These are phyloP conservation scores for Platichthys flesus DNA, from an alignment of 2,113 vertebrate genomes.

Conservation along the genomic window DNA sequence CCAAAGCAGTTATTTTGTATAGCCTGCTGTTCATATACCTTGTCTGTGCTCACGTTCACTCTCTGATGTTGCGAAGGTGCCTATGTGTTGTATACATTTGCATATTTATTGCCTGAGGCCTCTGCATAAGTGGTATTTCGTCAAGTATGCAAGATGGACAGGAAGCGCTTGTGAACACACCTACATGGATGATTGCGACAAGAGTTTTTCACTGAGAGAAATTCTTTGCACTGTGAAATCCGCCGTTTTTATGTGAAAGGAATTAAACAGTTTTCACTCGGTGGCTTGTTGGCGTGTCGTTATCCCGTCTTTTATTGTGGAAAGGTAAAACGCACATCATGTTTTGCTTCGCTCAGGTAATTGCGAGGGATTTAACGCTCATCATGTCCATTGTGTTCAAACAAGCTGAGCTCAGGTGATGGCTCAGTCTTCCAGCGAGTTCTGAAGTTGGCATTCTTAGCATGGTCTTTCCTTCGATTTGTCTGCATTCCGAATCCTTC, in stretches of 20 bases:
- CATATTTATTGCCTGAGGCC: conserved; percentile 63
- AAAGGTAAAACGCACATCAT: conserved; percentile 2
- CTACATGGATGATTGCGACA: conserved; percentile 1
- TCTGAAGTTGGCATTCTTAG: conserved; percentile 47
- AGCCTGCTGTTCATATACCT: conserved; percentile 25
- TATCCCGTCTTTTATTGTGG: conserved; percentile 2
- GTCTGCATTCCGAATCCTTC: conserved; percentile 23
- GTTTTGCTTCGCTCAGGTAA: conserved; percentile 23
- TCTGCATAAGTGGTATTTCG: conserved; percentile 41
- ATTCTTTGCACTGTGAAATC: conserved; percentile 24
- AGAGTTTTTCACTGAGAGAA: neutral
- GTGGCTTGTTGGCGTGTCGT: neutral
- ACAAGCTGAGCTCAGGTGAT: conserved; percentile 15
- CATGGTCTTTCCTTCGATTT: conserved; percentile 35
- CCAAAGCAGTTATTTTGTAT: conserved; percentile 39
- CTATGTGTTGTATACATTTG: conserved; percentile 51
- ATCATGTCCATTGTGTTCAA: conserved; percentile 29
- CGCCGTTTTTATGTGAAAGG: conserved; percentile 15
- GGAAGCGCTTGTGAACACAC: neutral
- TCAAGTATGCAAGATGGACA: conserved; percentile 50
- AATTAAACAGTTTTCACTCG: conserved; percentile 14
- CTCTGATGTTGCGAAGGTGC: conserved; percentile 21
- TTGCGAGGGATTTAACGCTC: conserved; percentile 10
- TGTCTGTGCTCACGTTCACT: conserved; percentile 5
- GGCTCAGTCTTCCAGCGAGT: conserved; percentile 42